A percentile compares a stretch with the other conserved stretches of the same genome.
phyloP scores from a whole-genome alignment of 2,797 vertebrate genomes.

The Hemitrygon akajei region DNA sequence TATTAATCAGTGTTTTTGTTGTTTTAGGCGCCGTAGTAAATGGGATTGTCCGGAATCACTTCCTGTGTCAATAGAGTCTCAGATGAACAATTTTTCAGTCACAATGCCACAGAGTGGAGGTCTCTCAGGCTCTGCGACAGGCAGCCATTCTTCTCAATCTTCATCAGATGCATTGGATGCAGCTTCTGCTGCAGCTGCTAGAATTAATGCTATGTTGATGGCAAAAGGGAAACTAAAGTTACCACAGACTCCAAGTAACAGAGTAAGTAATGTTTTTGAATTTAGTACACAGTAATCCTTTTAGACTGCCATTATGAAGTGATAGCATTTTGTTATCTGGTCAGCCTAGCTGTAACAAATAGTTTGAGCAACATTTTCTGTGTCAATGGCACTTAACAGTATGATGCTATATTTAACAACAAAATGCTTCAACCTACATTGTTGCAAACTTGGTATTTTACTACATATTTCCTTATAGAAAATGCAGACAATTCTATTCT shows the following conservation, averaged over 20 bases:
- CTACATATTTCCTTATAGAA: neutral
- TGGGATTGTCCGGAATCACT: constrained; percentile 62
- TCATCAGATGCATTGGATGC: constrained; percentile 61
- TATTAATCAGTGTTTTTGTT: neutral
- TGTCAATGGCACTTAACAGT: neutral
- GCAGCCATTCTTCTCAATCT: constrained; percentile 29
- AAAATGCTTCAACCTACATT: neutral
- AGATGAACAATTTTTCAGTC: constrained; percentile 27
- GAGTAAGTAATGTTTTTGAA: neutral
- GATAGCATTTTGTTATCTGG: too few species aligned
- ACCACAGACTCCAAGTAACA: constrained; percentile 54
- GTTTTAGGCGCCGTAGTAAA: constrained; percentile 61
- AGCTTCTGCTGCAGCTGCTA: constrained; percentile 67
- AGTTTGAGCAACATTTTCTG: too few species aligned
- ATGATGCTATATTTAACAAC: neutral
- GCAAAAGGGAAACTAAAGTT: constrained; percentile 70
- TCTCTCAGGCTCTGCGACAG: neutral
- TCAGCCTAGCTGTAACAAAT: too few species aligned
- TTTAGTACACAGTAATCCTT: neutral
- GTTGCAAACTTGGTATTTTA: neutral
- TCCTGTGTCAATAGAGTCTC: constrained; percentile 29
- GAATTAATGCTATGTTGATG: constrained; percentile 73
- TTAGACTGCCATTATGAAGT: neutral
- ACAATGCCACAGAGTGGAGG: constrained; percentile 10
- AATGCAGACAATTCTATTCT: neutral